Evolutionary conservation across 2,888 invertebrate genomes (phyloP).

Genomic region (Drosophila koepferae): DNA sequence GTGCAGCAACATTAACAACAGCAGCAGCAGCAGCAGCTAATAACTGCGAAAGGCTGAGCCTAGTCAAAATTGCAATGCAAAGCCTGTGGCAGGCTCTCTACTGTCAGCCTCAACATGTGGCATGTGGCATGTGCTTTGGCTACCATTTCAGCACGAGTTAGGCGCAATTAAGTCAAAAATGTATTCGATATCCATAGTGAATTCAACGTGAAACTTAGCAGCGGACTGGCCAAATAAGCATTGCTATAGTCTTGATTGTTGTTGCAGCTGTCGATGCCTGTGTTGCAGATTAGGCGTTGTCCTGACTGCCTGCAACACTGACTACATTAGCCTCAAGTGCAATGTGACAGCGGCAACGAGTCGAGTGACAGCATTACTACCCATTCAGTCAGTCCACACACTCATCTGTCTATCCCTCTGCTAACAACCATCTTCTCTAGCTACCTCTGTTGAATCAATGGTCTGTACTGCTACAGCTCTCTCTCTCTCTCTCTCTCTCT

Average conservation of each 20-base stretch:
- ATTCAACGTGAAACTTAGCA: constrained; percentile 14
- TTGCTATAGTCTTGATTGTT: constrained; percentile 14
- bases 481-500: too few relatives aligned
- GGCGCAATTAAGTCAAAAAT: constrained; percentile 79
- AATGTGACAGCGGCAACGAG: constrained; percentile 59
- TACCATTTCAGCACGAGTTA: constrained; percentile 54
- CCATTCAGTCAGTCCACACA: constrained; percentile 31
- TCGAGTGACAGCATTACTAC: constrained; percentile 45
- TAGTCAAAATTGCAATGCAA: constrained; percentile 28
- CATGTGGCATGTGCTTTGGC: constrained; percentile 10
- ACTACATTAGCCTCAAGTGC: constrained; percentile 70
- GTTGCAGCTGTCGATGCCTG: neutral
- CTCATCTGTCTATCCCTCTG: constrained; percentile 13
- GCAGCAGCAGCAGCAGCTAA: constrained; percentile 28
- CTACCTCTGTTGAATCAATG: neutral
- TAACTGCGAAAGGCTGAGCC: constrained; percentile 42
- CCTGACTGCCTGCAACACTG: constrained; percentile 25
- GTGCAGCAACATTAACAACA: constrained; percentile 7
- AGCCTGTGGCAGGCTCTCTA: neutral
- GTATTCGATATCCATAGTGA: constrained; percentile 63
- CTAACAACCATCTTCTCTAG: neutral
- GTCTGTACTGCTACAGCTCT: too few relatives aligned
- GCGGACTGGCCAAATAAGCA: constrained; percentile 15
- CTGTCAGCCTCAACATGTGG: neutral
- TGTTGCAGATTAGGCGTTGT: constrained; percentile 25